Percentiles rank a stretch among this genome's conserved stretches.
Conservation (phyloP, 2,797 vertebrate genomes). For the Anas acuta region DNA sequence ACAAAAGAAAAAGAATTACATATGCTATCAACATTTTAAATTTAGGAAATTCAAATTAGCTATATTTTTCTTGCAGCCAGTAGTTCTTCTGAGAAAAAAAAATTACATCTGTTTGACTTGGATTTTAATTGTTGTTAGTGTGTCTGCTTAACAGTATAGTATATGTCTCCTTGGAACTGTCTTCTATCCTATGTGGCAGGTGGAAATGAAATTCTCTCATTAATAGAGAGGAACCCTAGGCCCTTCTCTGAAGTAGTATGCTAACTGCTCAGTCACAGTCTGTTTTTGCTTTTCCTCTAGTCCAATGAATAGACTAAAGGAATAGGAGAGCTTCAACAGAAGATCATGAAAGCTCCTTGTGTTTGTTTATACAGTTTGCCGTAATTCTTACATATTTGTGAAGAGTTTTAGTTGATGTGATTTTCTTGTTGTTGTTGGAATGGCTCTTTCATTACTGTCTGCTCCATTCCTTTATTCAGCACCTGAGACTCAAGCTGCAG, state of each 20-base stretch:
- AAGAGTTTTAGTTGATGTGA: not conserved
- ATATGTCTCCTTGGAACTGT: not conserved
- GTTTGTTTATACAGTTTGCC: not conserved
- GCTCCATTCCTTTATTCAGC: not conserved
- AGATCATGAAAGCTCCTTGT: not conserved
- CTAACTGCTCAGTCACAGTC: not conserved
- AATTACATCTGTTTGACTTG: not conserved
- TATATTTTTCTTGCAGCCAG: not conserved
- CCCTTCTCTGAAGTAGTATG: not conserved
- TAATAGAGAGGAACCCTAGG: not conserved
- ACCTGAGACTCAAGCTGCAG: not conserved
- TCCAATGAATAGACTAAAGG: not conserved
- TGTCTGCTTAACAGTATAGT: not conserved
- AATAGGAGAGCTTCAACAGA: not conserved
- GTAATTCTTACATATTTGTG: not conserved
- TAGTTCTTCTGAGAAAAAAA: not conserved
- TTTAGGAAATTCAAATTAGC: not conserved
- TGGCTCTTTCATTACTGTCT: not conserved
- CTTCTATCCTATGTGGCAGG: accelerated
- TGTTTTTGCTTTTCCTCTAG: not conserved
- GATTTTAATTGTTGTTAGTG: not conserved
- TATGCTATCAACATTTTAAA: not conserved
- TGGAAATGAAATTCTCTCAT: not conserved
- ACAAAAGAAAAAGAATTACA: not conserved
- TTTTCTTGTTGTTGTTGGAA: not conserved